Evolutionary conservation across 1,140 invertebrate species (phyloP).

Genomic region (Zophobas atratus): DNA sequence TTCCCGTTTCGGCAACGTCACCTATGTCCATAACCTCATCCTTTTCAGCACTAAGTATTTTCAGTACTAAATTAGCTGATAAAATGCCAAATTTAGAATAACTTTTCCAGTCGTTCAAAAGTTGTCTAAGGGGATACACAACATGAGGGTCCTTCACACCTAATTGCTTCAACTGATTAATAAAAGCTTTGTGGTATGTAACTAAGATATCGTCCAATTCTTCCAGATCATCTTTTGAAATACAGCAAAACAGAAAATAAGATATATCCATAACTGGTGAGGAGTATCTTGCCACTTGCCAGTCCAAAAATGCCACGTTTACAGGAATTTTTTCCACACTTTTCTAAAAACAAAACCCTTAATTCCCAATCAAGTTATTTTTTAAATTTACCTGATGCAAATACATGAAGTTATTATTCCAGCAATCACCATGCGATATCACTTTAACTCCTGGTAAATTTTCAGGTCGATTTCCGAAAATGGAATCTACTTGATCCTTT

Average conservation of each 20-base stretch:
- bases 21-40: conserved; percentile 15
- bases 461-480: neutral
- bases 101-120: conserved; percentile 49
- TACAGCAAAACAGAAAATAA: conserved; percentile 72
- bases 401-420: conserved; percentile 61
- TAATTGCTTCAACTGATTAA: conserved; percentile 65
- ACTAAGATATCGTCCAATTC: conserved; percentile 69
- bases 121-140: conserved; percentile 66
- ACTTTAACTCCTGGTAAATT: conserved; percentile 43
- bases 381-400: conserved; percentile 50
- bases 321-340: conserved; percentile 9
- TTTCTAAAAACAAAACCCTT: conserved; percentile 37
- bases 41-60: neutral
- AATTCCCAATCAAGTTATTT: conserved; percentile 22
- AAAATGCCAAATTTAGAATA: conserved; percentile 42
- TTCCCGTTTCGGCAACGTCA: conserved; percentile 6
- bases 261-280: conserved; percentile 74
- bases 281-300: conserved; percentile 71
- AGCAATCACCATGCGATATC: conserved; percentile 59
- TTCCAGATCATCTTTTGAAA: conserved; percentile 68
- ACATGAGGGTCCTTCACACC: conserved; percentile 66
- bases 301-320: conserved; percentile 68
- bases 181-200: conserved; percentile 71
- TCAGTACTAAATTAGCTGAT: neutral
- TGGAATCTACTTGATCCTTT: conserved; percentile 9